A percentile compares a stretch with the other conserved stretches of the same genome.
Conservation (phyloP, 2,888 invertebrate genomes). For the Galerucella pusilla region DNA sequence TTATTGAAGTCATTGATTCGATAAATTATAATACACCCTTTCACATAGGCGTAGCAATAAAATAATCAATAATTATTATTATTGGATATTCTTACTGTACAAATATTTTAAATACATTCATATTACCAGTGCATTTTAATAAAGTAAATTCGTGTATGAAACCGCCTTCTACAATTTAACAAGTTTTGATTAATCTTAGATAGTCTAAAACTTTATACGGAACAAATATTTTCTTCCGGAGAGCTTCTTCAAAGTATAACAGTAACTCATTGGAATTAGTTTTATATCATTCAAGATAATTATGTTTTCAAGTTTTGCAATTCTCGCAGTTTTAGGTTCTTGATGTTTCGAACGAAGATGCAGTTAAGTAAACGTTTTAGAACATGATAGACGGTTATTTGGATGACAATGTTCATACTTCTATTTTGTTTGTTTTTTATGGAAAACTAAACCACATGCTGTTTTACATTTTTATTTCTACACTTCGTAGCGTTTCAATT, state of each 20-base stretch:
- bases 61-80: constrained; percentile 15
- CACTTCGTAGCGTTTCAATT: too few species aligned
- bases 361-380: too few species aligned
- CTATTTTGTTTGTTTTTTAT: too few species aligned
- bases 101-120: not conserved
- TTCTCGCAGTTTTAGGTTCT: too few species aligned
- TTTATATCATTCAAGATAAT: too few species aligned
- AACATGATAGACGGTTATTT: too few species aligned
- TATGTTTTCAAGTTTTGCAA: too few species aligned
- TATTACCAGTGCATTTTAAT: not conserved
- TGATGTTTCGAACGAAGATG: too few species aligned
- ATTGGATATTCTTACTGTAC: not conserved
- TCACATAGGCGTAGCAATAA: constrained; percentile 38
- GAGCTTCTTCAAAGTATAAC: constrained; percentile 11
- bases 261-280: too few species aligned
- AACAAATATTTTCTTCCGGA: not conserved
- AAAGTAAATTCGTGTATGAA: constrained; percentile 20
- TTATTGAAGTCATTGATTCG: constrained; percentile 65
- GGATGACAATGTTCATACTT: too few species aligned
- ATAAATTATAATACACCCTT: constrained; percentile 61
- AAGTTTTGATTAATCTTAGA: not conserved
- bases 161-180: not conserved
- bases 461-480: too few species aligned
- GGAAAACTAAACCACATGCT: too few species aligned
- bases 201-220: not conserved